Evolutionary conservation across 2,888 invertebrate genomes (phyloP).

Genomic region (Synanthedon myopaeformis): DNA sequence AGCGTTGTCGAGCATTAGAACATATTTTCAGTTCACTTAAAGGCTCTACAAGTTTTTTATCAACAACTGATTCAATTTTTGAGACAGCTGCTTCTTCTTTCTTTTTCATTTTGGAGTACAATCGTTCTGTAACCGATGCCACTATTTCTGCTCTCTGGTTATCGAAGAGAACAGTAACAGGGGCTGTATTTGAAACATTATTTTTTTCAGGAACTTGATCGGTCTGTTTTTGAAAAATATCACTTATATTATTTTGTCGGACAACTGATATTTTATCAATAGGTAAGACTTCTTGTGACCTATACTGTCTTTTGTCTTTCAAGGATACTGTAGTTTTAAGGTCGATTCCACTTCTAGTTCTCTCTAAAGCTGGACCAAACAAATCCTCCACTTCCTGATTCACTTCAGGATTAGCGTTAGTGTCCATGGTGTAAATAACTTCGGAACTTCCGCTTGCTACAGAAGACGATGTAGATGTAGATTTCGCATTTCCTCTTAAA

Average conservation of each 20-base stretch:
- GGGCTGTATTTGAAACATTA: conserved; percentile 14
- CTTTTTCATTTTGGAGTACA: conserved; percentile 71
- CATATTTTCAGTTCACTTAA: conserved; percentile 69
- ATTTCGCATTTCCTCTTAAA: conserved; percentile 33
- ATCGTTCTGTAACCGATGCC: conserved; percentile 76
- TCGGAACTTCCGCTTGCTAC: conserved; percentile 48
- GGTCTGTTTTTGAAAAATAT: conserved; percentile 26
- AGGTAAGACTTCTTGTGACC: conserved; percentile 57
- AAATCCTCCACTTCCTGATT: conserved; percentile 54
- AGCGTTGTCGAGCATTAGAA: conserved; percentile 67
- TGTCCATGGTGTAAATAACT: conserved; percentile 35
- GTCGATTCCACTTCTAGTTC: conserved; percentile 55
- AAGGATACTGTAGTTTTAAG: conserved; percentile 48
- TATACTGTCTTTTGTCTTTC: conserved; percentile 50
- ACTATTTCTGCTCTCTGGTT: conserved; percentile 76
- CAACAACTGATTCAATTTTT: conserved; percentile 47
- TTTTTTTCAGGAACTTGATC: conserved; percentile 12
- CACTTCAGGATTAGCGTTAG: conserved; percentile 37
- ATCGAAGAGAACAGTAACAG: conserved; percentile 43
- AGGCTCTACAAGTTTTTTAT: conserved; percentile 52
- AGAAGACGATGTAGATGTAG: conserved; percentile 39
- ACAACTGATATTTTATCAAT: conserved; percentile 23
- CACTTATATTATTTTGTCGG: conserved; percentile 14
- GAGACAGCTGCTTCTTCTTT: conserved; percentile 59
- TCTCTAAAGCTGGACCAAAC: conserved; percentile 48